Evolutionary conservation across 2,888 invertebrate species (phyloP), one percentile per base, ranked within the genome.

Genomic region (Eristalis pertinax): DNA sequence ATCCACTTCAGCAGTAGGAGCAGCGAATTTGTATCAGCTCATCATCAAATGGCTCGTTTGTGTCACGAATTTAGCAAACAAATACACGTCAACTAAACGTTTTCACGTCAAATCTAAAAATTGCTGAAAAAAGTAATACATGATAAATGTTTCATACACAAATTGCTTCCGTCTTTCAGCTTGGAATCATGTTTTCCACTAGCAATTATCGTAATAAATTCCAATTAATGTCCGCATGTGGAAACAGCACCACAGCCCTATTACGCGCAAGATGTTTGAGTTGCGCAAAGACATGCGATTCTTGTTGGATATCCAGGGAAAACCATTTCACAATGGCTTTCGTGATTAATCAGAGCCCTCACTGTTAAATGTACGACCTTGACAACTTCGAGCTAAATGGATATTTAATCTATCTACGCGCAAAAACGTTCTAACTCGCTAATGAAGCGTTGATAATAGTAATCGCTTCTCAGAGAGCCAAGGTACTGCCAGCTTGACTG

Each of bases 391-490:
- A 68, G 32, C 3, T 11, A 69, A 75, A 84, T 79, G 50, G 62
- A 56, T 78, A 50, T 74, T 84, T 60, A 78, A 78, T 69, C n/a
- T 63, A 43, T 19, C 32, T 41, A 11, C 22, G 1, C 2, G 2
- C 50, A 35, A 7, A 60, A 19, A 19, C n/a, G 11, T 60, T 63
- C 56, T 41, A 69, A 68, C 50, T 32, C 32, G 13, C 41, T 26
- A 74, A 69, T 43, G 19, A 38, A 13, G 35, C 15, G 24, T 24
- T 7, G 43, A 26, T 70, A 74, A 69, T 65, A 26, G 22, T 35
- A 29, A 29, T 60, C 15, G 26, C 26, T 26, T 24, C 60, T 60
- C 50, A 19, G 19, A 8, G 7, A 50, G n/a, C 19, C 19, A 50
- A 5, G 43, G 19, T 1, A 50, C 7, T n/a, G n/a, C 5, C 2